Evolutionary conservation across 1,140 invertebrate species (phyloP).

Genomic region (Heterodera schachtii): DNA sequence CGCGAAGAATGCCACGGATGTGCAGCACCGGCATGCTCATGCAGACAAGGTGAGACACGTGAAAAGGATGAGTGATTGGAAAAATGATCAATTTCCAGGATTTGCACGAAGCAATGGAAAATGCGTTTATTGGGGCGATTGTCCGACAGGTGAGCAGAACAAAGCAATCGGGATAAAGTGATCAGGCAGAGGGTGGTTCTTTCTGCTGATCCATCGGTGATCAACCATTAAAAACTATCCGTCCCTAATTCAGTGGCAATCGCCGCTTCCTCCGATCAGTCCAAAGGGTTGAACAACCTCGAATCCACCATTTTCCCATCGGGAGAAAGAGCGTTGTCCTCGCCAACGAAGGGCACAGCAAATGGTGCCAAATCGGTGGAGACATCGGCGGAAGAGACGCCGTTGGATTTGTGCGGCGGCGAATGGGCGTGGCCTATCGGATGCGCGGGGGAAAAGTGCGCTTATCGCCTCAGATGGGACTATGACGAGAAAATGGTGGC

Average conservation of each 20-base stretch:
- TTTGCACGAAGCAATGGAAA: slow-evolving; percentile 57
- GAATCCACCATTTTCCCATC: not conserved
- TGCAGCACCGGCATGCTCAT: slow-evolving; percentile 53
- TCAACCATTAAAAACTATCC: too few species aligned
- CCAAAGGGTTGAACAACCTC: not conserved
- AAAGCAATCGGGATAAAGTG: slow-evolving; percentile 1
- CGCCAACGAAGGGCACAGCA: not conserved
- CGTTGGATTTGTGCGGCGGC: slow-evolving; percentile 38
- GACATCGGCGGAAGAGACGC: not conserved
- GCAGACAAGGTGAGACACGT: slow-evolving; percentile 35
- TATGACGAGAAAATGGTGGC: slow-evolving; percentile 76
- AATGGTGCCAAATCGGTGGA: not conserved
- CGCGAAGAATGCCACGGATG: slow-evolving; percentile 58
- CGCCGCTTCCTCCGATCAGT: not conserved
- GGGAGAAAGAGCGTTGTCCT: not conserved
- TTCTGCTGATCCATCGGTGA: too few species aligned
- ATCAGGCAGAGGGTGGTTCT: not conserved
- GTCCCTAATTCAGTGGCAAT: not conserved
- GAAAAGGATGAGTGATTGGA: not conserved
- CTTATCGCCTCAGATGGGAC: slow-evolving; percentile 73
- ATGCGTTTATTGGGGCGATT: slow-evolving; percentile 65
- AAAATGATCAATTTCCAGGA: slow-evolving; percentile 13
- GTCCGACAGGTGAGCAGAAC: slow-evolving; percentile 46
- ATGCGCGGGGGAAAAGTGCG: slow-evolving; percentile 50
- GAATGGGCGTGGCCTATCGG: slow-evolving; percentile 55